Conservation (phyloP, 1,140 invertebrate genomes). For the Penaeus chinensis region DNA sequence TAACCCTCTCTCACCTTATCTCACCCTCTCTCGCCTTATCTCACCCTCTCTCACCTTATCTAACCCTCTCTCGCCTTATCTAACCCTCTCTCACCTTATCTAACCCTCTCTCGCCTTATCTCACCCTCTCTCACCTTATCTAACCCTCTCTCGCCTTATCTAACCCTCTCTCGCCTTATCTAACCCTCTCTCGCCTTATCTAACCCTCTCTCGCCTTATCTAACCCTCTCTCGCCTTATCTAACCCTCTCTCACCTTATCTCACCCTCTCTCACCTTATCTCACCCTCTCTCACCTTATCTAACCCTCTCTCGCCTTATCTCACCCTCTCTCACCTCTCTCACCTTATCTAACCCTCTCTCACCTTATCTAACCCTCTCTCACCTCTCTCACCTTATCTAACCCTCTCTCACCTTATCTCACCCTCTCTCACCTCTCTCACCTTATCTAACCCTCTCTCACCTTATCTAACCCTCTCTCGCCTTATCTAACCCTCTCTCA, state of each 20-base stretch:
- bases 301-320: conserved; percentile 1
- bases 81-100: not conserved
- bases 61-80: not conserved
- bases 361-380: too few relatives aligned
- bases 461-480: too few relatives aligned
- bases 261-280: not conserved
- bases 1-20: not conserved
- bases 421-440: too few relatives aligned
- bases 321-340: not conserved
- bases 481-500: too few relatives aligned
- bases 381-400: not conserved
- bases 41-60: not conserved
- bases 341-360: too few relatives aligned
- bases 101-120: not conserved
- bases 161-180: not conserved
- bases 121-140: not conserved
- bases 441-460: too few relatives aligned
- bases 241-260: not conserved
- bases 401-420: not conserved
- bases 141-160: conserved; percentile 7
- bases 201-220: not conserved
- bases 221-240: not conserved
- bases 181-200: not conserved
- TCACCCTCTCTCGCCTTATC: too few relatives aligned
- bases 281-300: not conserved